Percentiles rank a stretch among this genome's conserved stretches.
These are phyloP conservation scores for Glareola pratincola DNA, from an alignment of 2,113 vertebrate genomes.

Conservation along the genomic window DNA sequence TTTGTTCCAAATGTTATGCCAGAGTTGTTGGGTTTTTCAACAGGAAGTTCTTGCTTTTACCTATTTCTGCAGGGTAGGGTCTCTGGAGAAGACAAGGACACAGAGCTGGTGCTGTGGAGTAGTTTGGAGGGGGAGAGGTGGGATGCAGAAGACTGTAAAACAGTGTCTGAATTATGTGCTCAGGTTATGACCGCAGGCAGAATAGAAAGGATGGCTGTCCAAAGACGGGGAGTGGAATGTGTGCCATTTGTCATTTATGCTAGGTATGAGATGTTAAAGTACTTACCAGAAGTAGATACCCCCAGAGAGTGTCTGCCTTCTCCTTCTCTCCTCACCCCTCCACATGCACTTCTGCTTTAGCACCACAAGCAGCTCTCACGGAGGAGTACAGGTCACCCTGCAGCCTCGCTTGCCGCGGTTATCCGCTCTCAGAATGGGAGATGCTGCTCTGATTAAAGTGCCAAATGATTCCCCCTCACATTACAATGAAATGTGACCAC, in stretches of 20 bases:
- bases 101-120: not conserved
- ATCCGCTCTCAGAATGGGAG: not conserved
- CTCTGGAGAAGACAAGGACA: not conserved
- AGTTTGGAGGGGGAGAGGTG: not conserved
- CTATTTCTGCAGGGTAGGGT: not conserved
- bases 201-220: not conserved
- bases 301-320: not conserved
- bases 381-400: not conserved
- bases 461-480: slow-evolving; percentile 39
- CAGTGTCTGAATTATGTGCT: not conserved
- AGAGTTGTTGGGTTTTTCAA: not conserved
- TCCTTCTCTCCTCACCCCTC: not conserved
- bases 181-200: not conserved
- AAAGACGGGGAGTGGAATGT: not conserved
- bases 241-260: too few species aligned
- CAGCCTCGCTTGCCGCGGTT: not conserved
- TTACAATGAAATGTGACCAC: slow-evolving; percentile 61
- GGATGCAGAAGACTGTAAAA: not conserved
- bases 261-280: not conserved
- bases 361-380: not conserved
- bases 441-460: slow-evolving; percentile 60
- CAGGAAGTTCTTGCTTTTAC: not conserved
- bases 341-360: not conserved
- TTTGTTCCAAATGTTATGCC: not conserved
- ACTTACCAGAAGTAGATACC: not conserved